phyloP scores from a whole-genome alignment of 2,113 vertebrate genomes.

The Symphodus melops region DNA sequence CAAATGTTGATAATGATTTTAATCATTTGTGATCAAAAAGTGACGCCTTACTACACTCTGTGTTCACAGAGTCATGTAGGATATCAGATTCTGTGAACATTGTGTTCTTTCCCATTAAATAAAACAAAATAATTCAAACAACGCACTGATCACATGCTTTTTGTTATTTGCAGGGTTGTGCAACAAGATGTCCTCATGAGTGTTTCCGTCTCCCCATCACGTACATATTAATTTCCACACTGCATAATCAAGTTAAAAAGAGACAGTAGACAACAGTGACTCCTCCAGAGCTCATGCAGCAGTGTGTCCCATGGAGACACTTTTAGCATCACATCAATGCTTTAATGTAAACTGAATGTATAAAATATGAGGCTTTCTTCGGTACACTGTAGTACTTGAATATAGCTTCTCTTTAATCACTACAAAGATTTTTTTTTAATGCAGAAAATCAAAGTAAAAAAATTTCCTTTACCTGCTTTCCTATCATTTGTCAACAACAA shows the following conservation, averaged over 20 bases:
- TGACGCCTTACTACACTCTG: not conserved
- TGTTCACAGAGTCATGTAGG: not conserved
- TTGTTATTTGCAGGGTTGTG: constrained; percentile 8
- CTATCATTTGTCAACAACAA: constrained; percentile 1
- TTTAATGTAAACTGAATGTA: constrained; percentile 9
- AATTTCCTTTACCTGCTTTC: constrained; percentile 19
- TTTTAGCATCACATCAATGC: constrained; percentile 5
- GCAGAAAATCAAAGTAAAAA: not conserved
- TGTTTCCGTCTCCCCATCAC: constrained; percentile 5
- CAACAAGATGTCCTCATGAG: constrained; percentile 7
- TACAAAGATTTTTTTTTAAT: not conserved
- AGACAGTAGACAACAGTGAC: constrained; percentile 2
- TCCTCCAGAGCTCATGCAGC: not conserved
- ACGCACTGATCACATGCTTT: constrained; percentile 6
- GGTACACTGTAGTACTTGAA: not conserved
- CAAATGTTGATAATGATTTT: not conserved
- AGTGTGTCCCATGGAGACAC: not conserved
- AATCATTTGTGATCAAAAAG: not conserved
- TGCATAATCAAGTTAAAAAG: constrained; percentile 26
- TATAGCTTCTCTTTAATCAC: not conserved
- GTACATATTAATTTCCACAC: constrained; percentile 23
- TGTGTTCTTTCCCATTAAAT: constrained; percentile 8
- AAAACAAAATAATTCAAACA: constrained; percentile 2
- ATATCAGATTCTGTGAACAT: not conserved
- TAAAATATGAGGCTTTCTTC: not conserved